A percentile compares a stretch with the other conserved stretches of the same genome.
phyloP scores from a whole-genome alignment of 2,113 vertebrate genomes.

The Sapajus apella region DNA sequence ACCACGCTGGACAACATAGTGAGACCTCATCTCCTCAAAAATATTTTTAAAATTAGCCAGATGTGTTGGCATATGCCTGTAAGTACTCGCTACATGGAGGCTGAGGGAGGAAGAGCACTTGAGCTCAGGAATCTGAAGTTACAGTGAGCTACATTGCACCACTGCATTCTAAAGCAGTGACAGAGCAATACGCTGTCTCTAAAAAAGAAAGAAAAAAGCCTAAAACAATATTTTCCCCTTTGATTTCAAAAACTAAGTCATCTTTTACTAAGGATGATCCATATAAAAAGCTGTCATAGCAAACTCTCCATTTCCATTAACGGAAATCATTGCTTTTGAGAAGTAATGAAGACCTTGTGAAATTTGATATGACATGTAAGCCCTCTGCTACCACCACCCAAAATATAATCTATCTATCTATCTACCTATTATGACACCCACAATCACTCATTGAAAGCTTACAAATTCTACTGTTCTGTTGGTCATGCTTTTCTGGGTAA shows the following conservation, averaged over 20 bases:
- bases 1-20: no score
- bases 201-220: no score
- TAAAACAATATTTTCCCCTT: neutral
- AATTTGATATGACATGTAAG: neutral
- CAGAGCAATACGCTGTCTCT: no score
- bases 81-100: no score
- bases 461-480: neutral
- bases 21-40: no score
- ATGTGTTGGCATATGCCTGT: no score
- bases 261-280: neutral
- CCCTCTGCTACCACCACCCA: neutral
- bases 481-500: neutral
- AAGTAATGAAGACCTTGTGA: neutral
- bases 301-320: neutral
- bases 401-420: neutral
- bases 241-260: constrained; percentile 6
- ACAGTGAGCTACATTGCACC: no score
- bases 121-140: no score
- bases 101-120: no score
- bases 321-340: neutral
- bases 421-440: neutral
- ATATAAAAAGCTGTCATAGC: neutral
- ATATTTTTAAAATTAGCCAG: no score
- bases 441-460: neutral
- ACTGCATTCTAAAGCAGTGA: no score